Percentiles rank a stretch among this genome's conserved stretches.
phyloP scores from a whole-genome alignment of 2,113 vertebrate species.

The Tretioscincus oriximinensis region DNA sequence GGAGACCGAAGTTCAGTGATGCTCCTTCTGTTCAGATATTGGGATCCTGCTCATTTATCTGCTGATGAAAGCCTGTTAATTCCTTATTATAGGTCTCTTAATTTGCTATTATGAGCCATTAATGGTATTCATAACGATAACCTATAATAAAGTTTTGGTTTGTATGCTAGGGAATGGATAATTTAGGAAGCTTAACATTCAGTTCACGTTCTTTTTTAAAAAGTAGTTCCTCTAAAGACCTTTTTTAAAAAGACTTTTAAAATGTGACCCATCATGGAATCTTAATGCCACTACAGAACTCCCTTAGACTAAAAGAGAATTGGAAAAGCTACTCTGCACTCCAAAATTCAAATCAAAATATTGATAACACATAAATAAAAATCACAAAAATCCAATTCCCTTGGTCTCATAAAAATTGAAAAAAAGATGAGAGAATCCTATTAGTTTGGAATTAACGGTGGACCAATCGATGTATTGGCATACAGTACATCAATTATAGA shows the following conservation, averaged over 20 bases:
- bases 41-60: background rate
- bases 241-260: background rate
- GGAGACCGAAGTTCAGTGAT: slow-evolving; percentile 14
- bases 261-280: background rate
- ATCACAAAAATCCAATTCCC: background rate
- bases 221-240: background rate
- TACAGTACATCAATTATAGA: too few species aligned
- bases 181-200: rapidly evolving
- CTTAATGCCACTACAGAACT: background rate
- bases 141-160: background rate
- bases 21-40: slow-evolving; percentile 27
- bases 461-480: too few species aligned
- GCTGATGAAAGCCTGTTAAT: slow-evolving; percentile 30
- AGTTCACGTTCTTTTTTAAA: background rate
- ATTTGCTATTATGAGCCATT: background rate
- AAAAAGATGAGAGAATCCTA: too few species aligned
- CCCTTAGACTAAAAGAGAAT: background rate
- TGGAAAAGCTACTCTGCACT: background rate
- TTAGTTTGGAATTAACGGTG: too few species aligned
- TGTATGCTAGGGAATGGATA: background rate
- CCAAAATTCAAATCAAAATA: too few species aligned
- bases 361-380: background rate
- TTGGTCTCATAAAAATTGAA: background rate
- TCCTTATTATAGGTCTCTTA: slow-evolving; percentile 18
- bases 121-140: slow-evolving; percentile 17